Conservation (phyloP, 2,888 invertebrate genomes). For the Magallana nippona region DNA sequence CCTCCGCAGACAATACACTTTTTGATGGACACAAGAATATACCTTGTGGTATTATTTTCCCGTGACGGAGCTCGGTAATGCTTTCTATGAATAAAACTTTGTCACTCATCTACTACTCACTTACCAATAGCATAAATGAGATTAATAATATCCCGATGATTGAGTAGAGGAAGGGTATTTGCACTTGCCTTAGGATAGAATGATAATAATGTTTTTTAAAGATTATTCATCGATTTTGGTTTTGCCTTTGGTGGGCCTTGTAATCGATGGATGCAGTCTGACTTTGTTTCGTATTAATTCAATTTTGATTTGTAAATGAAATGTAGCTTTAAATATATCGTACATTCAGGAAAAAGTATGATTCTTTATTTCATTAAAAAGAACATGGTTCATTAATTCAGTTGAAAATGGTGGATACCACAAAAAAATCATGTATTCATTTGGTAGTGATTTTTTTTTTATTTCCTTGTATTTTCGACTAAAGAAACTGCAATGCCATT, state of each 20-base stretch:
- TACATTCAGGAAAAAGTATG: too few relatives aligned
- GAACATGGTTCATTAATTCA: too few relatives aligned
- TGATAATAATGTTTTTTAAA: constrained; percentile 32
- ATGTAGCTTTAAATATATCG: neutral
- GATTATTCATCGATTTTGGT: constrained; percentile 23
- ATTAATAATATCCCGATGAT: constrained; percentile 25
- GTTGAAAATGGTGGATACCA: too few relatives aligned
- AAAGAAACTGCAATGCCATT: too few relatives aligned
- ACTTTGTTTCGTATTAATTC: constrained; percentile 7
- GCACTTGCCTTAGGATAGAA: constrained; percentile 7
- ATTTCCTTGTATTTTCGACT: too few relatives aligned
- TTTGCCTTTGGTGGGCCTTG: constrained; percentile 8
- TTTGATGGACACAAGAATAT: neutral
- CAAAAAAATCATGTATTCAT: too few relatives aligned
- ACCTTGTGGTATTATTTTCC: too few relatives aligned
- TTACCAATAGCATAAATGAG: neutral
- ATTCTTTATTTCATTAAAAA: too few relatives aligned
- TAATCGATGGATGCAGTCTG: constrained; percentile 16
- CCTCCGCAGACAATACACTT: neutral
- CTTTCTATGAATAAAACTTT: neutral
- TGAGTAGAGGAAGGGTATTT: constrained; percentile 24
- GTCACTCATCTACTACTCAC: constrained; percentile 13
- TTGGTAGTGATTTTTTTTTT: too few relatives aligned
- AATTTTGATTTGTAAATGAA: neutral
- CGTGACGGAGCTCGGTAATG: too few relatives aligned